phyloP scores from a whole-genome alignment of 1,140 invertebrate genomes.

The Vanessa atalanta region DNA sequence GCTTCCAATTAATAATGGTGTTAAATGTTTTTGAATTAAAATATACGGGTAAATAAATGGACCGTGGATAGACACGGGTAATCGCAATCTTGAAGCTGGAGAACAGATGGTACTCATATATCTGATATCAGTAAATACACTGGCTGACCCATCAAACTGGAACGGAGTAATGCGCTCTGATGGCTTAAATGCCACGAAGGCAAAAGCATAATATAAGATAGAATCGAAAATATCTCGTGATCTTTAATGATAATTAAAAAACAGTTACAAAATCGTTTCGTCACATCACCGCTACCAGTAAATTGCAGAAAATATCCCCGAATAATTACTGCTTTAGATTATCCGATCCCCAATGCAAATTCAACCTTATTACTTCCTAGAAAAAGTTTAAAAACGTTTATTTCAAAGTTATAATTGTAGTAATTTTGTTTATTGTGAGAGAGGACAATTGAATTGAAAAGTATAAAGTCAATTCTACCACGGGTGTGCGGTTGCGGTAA shows the following conservation, averaged over 20 bases:
- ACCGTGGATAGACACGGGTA: too few relatives aligned
- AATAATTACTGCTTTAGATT: slow-evolving; percentile 24
- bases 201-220: neutral
- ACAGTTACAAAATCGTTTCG: slow-evolving; percentile 15
- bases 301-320: slow-evolving; percentile 17
- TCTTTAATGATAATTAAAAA: neutral
- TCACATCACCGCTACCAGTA: slow-evolving; percentile 18
- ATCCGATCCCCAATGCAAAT: neutral
- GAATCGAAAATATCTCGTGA: neutral
- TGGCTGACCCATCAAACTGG: too few relatives aligned
- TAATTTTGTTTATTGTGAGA: slow-evolving; percentile 26
- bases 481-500: slow-evolving; percentile 35
- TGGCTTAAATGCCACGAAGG: too few relatives aligned
- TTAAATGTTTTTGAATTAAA: too few relatives aligned
- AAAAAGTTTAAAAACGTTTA: neutral
- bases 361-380: neutral
- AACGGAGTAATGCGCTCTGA: too few relatives aligned
- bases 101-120: too few relatives aligned
- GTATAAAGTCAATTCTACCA: slow-evolving; percentile 41
- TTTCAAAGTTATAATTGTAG: slow-evolving; percentile 17
- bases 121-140: too few relatives aligned
- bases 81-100: too few relatives aligned
- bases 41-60: too few relatives aligned
- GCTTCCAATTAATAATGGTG: too few relatives aligned
- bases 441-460: slow-evolving; percentile 46